These are phyloP conservation scores for Takifugu rubripes DNA, from an alignment of 2,797 vertebrate genomes.

Conservation along the genomic window DNA sequence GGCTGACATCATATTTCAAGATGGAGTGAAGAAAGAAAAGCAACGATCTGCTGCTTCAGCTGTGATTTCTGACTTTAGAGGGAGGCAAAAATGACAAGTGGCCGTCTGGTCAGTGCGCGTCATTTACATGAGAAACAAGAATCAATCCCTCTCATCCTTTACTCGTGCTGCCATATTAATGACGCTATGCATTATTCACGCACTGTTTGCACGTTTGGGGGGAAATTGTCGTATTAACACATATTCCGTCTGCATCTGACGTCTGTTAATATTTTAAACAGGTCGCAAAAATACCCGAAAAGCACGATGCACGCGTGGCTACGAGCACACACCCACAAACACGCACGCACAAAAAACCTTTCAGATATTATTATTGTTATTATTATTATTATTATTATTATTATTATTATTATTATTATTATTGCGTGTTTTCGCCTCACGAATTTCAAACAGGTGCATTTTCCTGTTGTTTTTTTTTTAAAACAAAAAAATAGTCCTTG, in stretches of 20 bases:
- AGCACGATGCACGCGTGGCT: no score
- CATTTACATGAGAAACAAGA: conserved; percentile 70
- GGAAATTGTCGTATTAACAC: conserved; percentile 33
- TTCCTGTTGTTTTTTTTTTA: neutral
- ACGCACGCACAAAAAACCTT: no score
- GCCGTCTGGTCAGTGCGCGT: conserved; percentile 68
- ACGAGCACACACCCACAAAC: no score
- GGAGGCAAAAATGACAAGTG: conserved; percentile 41
- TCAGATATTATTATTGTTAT: no score
- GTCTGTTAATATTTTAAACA: conserved; percentile 43
- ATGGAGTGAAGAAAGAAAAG: conserved; percentile 15
- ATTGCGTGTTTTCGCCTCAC: neutral
- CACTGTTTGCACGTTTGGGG: conserved; percentile 47
- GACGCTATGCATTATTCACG: conserved; percentile 66
- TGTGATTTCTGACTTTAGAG: conserved; percentile 46
- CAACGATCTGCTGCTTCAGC: conserved; percentile 19
- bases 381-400: no score
- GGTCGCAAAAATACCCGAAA: neutral
- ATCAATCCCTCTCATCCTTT: conserved; percentile 48
- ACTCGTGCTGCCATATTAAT: conserved; percentile 63
- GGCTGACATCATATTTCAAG: conserved; percentile 24
- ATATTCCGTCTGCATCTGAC: conserved; percentile 28
- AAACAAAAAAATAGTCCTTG: neutral
- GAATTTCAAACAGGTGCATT: neutral
- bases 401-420: neutral